Base-by-base conservation (phyloP, 2,113 vertebrate genomes). In the Rhea americana region DNA sequence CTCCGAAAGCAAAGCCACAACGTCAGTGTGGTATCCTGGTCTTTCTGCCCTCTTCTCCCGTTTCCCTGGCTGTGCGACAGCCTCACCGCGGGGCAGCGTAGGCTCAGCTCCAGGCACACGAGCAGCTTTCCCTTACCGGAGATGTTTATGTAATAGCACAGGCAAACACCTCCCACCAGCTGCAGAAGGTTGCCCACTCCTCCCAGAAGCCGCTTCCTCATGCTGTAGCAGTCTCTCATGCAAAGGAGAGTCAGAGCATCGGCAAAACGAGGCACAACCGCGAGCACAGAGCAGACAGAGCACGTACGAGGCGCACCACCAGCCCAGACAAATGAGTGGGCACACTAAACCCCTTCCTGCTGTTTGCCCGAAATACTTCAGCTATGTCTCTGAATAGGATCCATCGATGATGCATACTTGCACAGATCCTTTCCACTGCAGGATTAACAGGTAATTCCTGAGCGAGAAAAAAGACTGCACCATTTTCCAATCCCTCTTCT, bases 51-150 rank as follows among this genome's bases (percentile, higher is more conserved):
- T 56, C 48, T 90, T 11, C 35, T 55, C 4, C 16, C 16, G n/a
- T 0, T 0, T 28, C 37, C 25, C 22, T 58, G 51, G 45, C 37
- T 61, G 53, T 19, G 41, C 18, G 59, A 35, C 48, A 88, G 56
- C 43, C 37, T 45, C 18, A 75, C 51, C 28, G 10, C 1, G 0
- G 35, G 19, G 24, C 39, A 43, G 24, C 56, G 72, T 47, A 67
- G 30, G 32, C 15, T 6, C 0, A 1, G 59, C 18, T 9, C 8
- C 0, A 2, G 37, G 7, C 59, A 39, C 0, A 1, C 7, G 66
- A 47, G 37, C 77, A 48, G 53, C 43, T 63, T 55, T 72, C 26
- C 48, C 3, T 15, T 28, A 25, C 68, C 3, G 3, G 48, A 39
- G 22, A 17, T 59, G 59, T 67, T 59, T 11, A 18, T 25, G 58